A percentile compares a stretch with the other conserved stretches of the same genome.
Evolutionary conservation across 2,888 invertebrate species (phyloP).

Genomic region (Linyphia triangularis): DNA sequence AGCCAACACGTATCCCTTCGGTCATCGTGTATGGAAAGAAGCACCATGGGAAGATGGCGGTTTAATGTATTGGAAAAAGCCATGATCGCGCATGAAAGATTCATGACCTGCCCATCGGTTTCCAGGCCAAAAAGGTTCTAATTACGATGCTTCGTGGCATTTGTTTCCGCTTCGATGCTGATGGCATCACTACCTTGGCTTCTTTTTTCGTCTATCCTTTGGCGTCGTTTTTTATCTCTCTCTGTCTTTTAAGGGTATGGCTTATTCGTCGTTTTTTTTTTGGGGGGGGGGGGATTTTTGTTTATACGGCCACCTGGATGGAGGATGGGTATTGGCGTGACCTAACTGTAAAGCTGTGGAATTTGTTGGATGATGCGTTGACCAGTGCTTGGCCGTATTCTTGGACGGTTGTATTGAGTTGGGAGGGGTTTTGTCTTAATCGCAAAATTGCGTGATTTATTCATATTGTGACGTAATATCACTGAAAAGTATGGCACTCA

Average conservation of each 20-base stretch:
- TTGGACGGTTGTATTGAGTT: neutral
- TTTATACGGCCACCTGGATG: constrained; percentile 38
- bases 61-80: constrained; percentile 73
- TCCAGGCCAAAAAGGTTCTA: constrained; percentile 64
- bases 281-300: constrained; percentile 2
- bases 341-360: constrained; percentile 42
- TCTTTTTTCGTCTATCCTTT: neutral
- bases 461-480: too few species aligned
- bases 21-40: constrained; percentile 14
- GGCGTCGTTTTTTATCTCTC: neutral
- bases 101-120: constrained; percentile 52
- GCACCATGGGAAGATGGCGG: constrained; percentile 47
- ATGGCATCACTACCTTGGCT: constrained; percentile 60
- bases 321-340: constrained; percentile 46
- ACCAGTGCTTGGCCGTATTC: neutral
- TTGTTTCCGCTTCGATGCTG: constrained; percentile 71
- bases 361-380: constrained; percentile 4
- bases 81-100: constrained; percentile 66
- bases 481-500: too few species aligned
- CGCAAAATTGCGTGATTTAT: too few species aligned
- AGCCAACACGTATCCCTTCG: neutral
- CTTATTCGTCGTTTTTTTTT: constrained; percentile 10
- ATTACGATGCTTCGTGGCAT: constrained; percentile 71
- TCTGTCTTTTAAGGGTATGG: neutral
- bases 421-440: neutral